A percentile compares a stretch with the other conserved stretches of the same genome.
phyloP scores from a whole-genome alignment of 2,797 vertebrate species.

The Taenioides sp. region DNA sequence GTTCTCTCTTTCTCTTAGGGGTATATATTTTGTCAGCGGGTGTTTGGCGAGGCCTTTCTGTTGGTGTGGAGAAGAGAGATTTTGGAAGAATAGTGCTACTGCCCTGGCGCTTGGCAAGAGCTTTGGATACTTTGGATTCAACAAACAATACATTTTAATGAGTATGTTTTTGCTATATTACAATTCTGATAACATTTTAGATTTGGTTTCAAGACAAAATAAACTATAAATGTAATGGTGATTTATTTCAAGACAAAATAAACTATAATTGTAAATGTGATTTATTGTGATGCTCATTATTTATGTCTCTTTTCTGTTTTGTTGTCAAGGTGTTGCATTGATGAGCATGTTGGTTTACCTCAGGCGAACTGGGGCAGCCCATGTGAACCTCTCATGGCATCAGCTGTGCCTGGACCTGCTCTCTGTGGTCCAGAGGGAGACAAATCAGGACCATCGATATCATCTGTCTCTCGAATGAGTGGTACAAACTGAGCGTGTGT shows the following conservation, averaged over 20 bases:
- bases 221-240: no score
- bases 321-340: slow-evolving; percentile 8
- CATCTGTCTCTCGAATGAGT: slow-evolving; percentile 44
- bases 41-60: slow-evolving; percentile 43
- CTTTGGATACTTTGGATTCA: slow-evolving; percentile 28
- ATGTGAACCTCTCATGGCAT: slow-evolving; percentile 6
- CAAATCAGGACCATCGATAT: slow-evolving; percentile 55
- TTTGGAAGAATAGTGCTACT: slow-evolving; percentile 47
- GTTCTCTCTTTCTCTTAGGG: slow-evolving; percentile 45
- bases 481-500: slow-evolving; percentile 26
- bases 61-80: slow-evolving; percentile 59
- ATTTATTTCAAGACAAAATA: background rate
- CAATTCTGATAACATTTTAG: no score
- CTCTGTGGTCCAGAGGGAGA: slow-evolving; percentile 49
- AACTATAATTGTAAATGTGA: background rate
- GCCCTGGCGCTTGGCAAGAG: slow-evolving; percentile 54
- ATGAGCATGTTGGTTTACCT: slow-evolving; percentile 17
- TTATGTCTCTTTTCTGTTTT: background rate
- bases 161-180: background rate
- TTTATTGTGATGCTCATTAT: background rate
- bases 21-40: slow-evolving; percentile 55
- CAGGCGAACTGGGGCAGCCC: slow-evolving; percentile 22
- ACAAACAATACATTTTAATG: background rate
- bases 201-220: no score
- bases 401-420: slow-evolving; percentile 21